Evolutionary conservation across 2,888 invertebrate genomes (phyloP).

Genomic region (Electrophaes corylata): DNA sequence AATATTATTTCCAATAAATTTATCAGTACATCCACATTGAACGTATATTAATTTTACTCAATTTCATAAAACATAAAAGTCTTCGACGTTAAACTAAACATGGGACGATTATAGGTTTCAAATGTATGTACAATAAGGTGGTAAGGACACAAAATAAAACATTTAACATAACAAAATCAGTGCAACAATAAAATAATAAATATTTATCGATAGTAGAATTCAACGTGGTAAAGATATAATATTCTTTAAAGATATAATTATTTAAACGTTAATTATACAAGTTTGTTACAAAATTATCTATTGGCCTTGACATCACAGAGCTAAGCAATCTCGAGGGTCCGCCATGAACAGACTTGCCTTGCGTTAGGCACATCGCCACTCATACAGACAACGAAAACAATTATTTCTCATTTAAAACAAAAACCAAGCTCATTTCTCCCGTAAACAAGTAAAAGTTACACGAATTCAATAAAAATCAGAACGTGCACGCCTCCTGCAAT

Average conservation of each 20-base stretch:
- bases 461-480: conserved; percentile 40
- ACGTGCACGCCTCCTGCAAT: conserved; percentile 40
- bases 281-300: conserved; percentile 81
- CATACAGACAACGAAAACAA: conserved; percentile 31
- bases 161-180: conserved; percentile 82
- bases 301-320: conserved; percentile 83
- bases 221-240: conserved; percentile 80
- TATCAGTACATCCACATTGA: conserved; percentile 83
- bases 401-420: conserved; percentile 34
- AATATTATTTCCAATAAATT: conserved; percentile 84
- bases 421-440: conserved; percentile 36
- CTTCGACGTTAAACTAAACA: conserved; percentile 76
- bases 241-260: conserved; percentile 69
- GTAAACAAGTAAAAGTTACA: conserved; percentile 37
- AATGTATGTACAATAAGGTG: conserved; percentile 78
- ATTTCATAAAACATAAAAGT: conserved; percentile 71
- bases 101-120: conserved; percentile 71
- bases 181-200: conserved; percentile 84
- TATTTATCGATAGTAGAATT: conserved; percentile 78
- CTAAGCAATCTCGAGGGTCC: conserved; percentile 70
- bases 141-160: conserved; percentile 80
- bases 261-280: conserved; percentile 72
- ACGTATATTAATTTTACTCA: conserved; percentile 74
- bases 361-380: conserved; percentile 23
- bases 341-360: conserved; percentile 40